Conservation (phyloP, 1,140 invertebrate genomes). For the Drosophila orosa region DNA sequence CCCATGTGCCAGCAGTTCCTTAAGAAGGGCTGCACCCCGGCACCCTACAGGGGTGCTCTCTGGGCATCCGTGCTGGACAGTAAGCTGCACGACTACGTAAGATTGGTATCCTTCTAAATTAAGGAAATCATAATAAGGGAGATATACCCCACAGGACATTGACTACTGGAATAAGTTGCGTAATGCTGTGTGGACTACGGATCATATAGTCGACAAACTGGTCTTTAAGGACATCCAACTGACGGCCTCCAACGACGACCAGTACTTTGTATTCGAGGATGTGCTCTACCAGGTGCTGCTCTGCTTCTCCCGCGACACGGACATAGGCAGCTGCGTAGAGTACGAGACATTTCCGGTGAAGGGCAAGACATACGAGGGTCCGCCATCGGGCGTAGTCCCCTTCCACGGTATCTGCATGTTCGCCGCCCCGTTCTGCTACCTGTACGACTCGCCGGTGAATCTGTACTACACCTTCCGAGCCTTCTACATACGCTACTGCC, state of each 20-base stretch:
- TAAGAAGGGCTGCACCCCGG: constrained; percentile 79
- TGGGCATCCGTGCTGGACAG: constrained; percentile 82
- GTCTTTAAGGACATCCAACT: constrained; percentile 98
- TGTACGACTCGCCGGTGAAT: constrained; percentile 94
- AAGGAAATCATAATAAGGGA: accelerated
- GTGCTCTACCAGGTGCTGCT: constrained; percentile 97
- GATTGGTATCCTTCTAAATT: neutral
- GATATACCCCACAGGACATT: constrained; percentile 87
- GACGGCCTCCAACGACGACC: constrained; percentile 98
- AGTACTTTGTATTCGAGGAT: constrained; percentile 99
- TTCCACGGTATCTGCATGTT: constrained; percentile 99
- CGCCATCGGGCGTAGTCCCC: constrained; percentile 97
- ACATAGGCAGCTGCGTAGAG: constrained; percentile 88
- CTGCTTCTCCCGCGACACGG: constrained; percentile 95
- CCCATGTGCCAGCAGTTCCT: constrained; percentile 82
- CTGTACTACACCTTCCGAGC: constrained; percentile 96
- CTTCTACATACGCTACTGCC: constrained; percentile 96
- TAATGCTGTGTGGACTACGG: constrained; percentile 92
- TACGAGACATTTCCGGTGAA: constrained; percentile 88
- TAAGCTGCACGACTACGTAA: constrained; percentile 75
- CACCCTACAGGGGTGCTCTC: constrained; percentile 74
- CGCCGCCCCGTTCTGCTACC: constrained; percentile 96
- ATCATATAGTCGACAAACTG: constrained; percentile 96
- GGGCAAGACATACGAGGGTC: constrained; percentile 89
- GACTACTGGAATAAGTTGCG: constrained; percentile 94